Base-by-base conservation (phyloP, 1,140 invertebrate species). In the Macrobrachium rosenbergii region DNA sequence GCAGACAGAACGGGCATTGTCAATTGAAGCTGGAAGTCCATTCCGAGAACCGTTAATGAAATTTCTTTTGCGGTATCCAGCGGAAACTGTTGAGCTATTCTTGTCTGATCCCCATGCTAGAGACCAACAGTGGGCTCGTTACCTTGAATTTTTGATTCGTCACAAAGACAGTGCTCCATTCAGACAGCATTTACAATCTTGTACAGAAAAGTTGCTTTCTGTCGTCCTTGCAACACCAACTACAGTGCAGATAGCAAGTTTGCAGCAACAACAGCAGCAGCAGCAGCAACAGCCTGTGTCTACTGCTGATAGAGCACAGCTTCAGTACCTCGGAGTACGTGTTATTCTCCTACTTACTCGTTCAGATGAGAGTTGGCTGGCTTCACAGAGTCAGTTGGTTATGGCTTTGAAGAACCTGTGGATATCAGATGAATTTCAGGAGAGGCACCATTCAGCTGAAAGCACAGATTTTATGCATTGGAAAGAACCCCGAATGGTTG, bases 1-100 rank as follows among this genome's bases (percentile, higher is more conserved):
- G 67, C 95, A 97, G 91, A 96, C 96, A 0, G 98, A 99, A 92
- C 97, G 96, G 90, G 94, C 95, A 10, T 92, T 99, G 14, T 93
- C 96, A 82, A 94, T 98, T 43, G 97, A 99, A 92, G 96, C 97
- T 14, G 97, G 97, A n/a, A 97, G 96, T 90, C 97, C 97, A 0
- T 98, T 99, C 90, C 94, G n/a, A n/a, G 97, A 96, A 78, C 96
- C 97, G 0, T 91, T 99, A 0, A 94, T 98, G 91, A 96, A 96
- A 92, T 99, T 98, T 91, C 93, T 99, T 6, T 91, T 97, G 5
- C 94, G 95, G 64, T 98, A 97, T 92, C 97, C 98, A 0, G 93
- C 94, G n/a, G 96, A 98, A 90, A 97, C 97, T 0, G 92, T 98
- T 8, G 96, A 98, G 78, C 88, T 93, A 19, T 92, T 94, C 64